phyloP scores from a whole-genome alignment of 1,140 invertebrate species.

The Venturia canescens region DNA sequence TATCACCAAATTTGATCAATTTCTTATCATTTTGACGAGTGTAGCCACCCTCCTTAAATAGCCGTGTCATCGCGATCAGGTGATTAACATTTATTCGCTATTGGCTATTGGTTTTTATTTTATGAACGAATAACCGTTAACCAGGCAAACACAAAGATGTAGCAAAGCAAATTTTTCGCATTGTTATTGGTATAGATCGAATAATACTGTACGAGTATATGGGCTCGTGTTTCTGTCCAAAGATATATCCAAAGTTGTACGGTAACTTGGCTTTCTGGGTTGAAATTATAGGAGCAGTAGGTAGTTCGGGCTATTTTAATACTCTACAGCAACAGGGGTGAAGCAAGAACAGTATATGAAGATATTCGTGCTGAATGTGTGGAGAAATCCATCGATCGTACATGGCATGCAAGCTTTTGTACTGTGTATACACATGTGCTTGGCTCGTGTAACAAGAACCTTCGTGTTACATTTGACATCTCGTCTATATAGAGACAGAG shows the following conservation, averaged over 20 bases:
- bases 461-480: neutral
- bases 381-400: slow-evolving; percentile 31
- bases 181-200: neutral
- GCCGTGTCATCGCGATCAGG: too few species aligned
- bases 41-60: too few species aligned
- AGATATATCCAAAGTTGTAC: slow-evolving; percentile 20
- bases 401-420: slow-evolving; percentile 27
- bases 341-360: neutral
- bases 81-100: too few species aligned
- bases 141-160: neutral
- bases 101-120: neutral
- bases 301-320: slow-evolving; percentile 20
- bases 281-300: slow-evolving; percentile 14
- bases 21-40: too few species aligned
- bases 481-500: neutral
- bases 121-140: neutral
- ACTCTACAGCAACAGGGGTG: neutral
- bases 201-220: neutral
- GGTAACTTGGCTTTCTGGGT: slow-evolving; percentile 12
- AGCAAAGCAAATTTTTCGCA: neutral
- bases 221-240: neutral
- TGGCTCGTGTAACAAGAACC: neutral
- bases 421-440: neutral
- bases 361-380: slow-evolving; percentile 2
- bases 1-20: too few species aligned